phyloP scores from a whole-genome alignment of 1,140 invertebrate species.

The Drosophila repleta region DNA sequence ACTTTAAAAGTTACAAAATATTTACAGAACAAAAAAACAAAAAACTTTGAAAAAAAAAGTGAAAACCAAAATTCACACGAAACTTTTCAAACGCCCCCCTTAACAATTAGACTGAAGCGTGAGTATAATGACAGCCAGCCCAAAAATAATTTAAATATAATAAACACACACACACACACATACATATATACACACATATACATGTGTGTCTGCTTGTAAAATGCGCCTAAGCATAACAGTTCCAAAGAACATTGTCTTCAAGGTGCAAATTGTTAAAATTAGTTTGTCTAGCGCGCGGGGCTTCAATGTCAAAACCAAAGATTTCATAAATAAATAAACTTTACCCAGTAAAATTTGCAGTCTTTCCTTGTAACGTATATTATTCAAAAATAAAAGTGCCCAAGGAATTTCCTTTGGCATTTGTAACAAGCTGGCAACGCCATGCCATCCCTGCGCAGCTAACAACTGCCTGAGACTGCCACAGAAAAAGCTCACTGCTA shows the following conservation, averaged over 20 bases:
- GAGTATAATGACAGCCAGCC: conserved; percentile 40
- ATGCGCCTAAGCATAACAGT: conserved; percentile 3
- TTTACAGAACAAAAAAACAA: conserved; percentile 44
- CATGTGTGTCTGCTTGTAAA: neutral
- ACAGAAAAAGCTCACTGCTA: conserved; percentile 21
- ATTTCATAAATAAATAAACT: conserved; percentile 25
- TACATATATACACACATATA: neutral
- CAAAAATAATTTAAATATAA: conserved; percentile 15
- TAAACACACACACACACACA: conserved; percentile 1
- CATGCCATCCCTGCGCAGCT: neutral
- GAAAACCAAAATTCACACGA: neutral
- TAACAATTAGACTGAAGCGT: conserved; percentile 63
- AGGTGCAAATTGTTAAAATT: conserved; percentile 33
- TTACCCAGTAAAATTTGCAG: conserved; percentile 14
- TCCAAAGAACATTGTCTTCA: conserved; percentile 10
- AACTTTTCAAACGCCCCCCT: conserved; percentile 7
- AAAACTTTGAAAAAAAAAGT: conserved; percentile 9
- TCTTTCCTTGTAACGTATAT: neutral
- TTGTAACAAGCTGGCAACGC: conserved; percentile 11
- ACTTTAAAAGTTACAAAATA: conserved; percentile 74
- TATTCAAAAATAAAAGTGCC: neutral
- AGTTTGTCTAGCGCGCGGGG: conserved; percentile 14
- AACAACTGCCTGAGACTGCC: neutral
- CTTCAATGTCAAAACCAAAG: conserved; percentile 24
- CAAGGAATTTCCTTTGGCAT: neutral